Conservation (phyloP, 2,888 invertebrate species). For the Ommatoiulus sabulosus region DNA sequence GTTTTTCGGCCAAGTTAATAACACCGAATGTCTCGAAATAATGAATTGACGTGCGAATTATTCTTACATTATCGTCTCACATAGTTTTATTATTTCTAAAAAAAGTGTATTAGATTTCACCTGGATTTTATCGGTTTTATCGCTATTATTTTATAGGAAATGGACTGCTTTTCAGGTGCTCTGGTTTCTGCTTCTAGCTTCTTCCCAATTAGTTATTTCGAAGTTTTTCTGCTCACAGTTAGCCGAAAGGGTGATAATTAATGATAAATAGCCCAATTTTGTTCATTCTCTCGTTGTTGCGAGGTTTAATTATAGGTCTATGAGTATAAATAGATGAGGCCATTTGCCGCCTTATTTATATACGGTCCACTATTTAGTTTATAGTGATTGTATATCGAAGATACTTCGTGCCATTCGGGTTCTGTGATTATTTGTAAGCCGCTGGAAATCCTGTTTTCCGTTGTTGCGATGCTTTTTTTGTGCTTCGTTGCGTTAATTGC, state of each 20-base stretch:
- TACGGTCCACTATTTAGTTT: constrained; percentile 27
- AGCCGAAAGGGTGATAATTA: neutral
- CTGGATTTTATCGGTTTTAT: too few species aligned
- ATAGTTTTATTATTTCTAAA: too few species aligned
- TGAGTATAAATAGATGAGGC: constrained; percentile 22
- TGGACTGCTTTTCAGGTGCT: neutral
- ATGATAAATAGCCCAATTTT: constrained; percentile 43
- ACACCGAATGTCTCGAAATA: too few species aligned
- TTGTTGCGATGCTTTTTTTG: constrained; percentile 9
- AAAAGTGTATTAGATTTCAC: too few species aligned
- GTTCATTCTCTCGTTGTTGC: neutral
- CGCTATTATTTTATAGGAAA: neutral
- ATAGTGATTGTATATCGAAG: constrained; percentile 7
- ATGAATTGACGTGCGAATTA: too few species aligned
- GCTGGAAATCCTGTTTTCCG: constrained; percentile 24
- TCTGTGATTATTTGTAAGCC: constrained; percentile 6
- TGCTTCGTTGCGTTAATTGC: neutral
- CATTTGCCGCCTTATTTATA: constrained; percentile 12
- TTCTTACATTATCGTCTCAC: too few species aligned
- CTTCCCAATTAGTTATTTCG: neutral
- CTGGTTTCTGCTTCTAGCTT: neutral
- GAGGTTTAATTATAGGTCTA: neutral
- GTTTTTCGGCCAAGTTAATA: too few species aligned
- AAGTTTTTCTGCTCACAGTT: neutral
- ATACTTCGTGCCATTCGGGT: neutral